A percentile compares a stretch with the other conserved stretches of the same genome.
These are phyloP conservation scores for Pungitius pungitius DNA, from an alignment of 2,113 vertebrate species.

Conservation along the genomic window DNA sequence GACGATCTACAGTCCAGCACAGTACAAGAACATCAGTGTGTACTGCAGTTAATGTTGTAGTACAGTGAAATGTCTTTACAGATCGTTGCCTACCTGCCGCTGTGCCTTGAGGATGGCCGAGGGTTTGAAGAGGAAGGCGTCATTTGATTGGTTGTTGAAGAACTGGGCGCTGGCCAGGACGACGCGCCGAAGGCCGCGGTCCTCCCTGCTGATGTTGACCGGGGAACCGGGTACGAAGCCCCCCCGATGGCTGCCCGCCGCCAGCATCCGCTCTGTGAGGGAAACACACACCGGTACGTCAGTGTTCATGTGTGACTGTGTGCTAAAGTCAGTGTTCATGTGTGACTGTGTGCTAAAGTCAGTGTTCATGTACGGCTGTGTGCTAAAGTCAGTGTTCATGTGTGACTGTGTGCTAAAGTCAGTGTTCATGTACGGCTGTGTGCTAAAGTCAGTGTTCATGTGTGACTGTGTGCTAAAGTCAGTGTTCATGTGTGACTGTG, in stretches of 20 bases:
- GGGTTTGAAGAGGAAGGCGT: slow-evolving; percentile 76
- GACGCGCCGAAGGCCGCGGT: slow-evolving; percentile 60
- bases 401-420: too few relatives aligned
- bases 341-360: too few relatives aligned
- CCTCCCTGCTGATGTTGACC: slow-evolving; percentile 65
- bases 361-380: too few relatives aligned
- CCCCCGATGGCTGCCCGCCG: neutral
- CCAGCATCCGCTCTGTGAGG: neutral
- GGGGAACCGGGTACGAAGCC: slow-evolving; percentile 60
- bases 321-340: too few relatives aligned
- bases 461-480: too few relatives aligned
- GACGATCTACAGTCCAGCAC: slow-evolving; percentile 60
- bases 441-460: too few relatives aligned
- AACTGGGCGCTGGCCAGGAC: slow-evolving; percentile 47
- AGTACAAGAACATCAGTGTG: neutral
- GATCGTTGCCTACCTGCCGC: slow-evolving; percentile 74
- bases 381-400: too few relatives aligned
- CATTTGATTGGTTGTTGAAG: slow-evolving; percentile 80
- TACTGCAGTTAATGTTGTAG: neutral
- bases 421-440: too few relatives aligned
- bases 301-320: too few relatives aligned
- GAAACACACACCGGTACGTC: neutral
- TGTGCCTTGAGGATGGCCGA: slow-evolving; percentile 60
- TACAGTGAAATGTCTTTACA: neutral
- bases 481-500: too few relatives aligned